Evolutionary conservation across 2,888 invertebrate genomes (phyloP), one percentile per base, ranked within the genome.

Genomic region (Eustalomyia histrio): DNA sequence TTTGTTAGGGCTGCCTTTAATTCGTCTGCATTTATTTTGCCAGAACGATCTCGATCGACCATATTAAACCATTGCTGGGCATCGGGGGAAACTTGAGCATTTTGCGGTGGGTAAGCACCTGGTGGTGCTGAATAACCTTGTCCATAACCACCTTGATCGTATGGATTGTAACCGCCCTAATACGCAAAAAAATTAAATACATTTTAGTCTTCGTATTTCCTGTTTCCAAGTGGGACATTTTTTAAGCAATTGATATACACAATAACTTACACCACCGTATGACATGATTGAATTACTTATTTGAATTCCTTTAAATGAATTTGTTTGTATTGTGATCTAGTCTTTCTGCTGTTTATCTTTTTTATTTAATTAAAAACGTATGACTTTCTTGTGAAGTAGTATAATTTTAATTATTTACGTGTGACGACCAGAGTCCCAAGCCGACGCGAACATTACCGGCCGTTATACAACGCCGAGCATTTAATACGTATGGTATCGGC

Each of bases 1-100:
- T 97, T 97, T 18, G 96, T 94, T 52, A 97, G 91, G 0, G 97
- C 97, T 8, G 94, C 92, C 89, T 95, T 94, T 17, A 97, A 91
- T 91, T 97, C 97, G 10, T 88, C 82, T 9, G 95, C 93, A 68
- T 94, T 93, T 68, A 97, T 97, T 88, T 94, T 93, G 2, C 97
- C 97, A 17, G 97, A 97, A 33, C 93, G 92, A 88, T 97, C 97
- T 84, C 93, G 92, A 87, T 97, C 97, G 0, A 97, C 97, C 16
- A 96, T 93, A 29, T 91, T 90, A 88, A 97, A 97, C 97, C 97
- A 97, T 87, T 95, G 94, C 84, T 94, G 94, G 0, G 96, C 93
- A 89, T 96, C 95, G 0, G 96, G 95, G 67, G 92, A 93, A 0
- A 94, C 91, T 35, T 92, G 92, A 0, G 91, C 91, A n/a, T 91